Evolutionary conservation across 1,140 invertebrate genomes (phyloP), one percentile per base, ranked within the genome.

Genomic region (Bombus affinis): DNA sequence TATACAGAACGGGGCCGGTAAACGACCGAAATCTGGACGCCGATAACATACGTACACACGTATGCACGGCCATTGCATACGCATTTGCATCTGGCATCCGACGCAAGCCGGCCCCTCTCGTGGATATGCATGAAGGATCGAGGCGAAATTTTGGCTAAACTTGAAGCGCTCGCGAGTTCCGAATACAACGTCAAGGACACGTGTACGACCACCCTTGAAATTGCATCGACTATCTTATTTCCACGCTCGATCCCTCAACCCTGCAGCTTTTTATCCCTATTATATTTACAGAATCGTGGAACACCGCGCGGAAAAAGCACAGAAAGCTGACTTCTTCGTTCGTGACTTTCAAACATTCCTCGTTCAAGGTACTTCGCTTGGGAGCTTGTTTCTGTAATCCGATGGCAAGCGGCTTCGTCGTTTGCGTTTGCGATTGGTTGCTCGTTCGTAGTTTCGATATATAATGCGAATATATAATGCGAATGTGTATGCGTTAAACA

Each of bases 111-210:
- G 66, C 68, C 53, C 68, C 62, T 71, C 74, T 89, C 81, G 77
- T 91, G 91, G 88, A 92, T 93, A 93, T 93, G 91, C 89, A 93
- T 91, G 91, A 92, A 87, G 88, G 62, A 44, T 44, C 57, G 88
- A 79, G 86, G 59, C 72, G 77, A 93, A 92, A 93, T 93, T 93
- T 93, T 87, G 87, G 85, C 44, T 72, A 88, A 86, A 91, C 92
- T 92, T 85, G 92, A 91, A 86, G 25, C 89, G 90, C 90, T 88
- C 83, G 59, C 47, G 88, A 66, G 22, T 47, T 66, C 28, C 10
- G 1, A 42, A 53, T 78, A 74, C 77, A 68, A 86, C 88, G 71
- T 84, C 66, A 47, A 65, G 59, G 42, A 44, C 81, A 70, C 68
- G 66, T 79, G 62, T 44, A 77, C 77, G 15, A n/a, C 73, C 28